These are phyloP conservation scores for Vimba vimba DNA, from an alignment of 2,113 vertebrate genomes.

Conservation along the genomic window DNA sequence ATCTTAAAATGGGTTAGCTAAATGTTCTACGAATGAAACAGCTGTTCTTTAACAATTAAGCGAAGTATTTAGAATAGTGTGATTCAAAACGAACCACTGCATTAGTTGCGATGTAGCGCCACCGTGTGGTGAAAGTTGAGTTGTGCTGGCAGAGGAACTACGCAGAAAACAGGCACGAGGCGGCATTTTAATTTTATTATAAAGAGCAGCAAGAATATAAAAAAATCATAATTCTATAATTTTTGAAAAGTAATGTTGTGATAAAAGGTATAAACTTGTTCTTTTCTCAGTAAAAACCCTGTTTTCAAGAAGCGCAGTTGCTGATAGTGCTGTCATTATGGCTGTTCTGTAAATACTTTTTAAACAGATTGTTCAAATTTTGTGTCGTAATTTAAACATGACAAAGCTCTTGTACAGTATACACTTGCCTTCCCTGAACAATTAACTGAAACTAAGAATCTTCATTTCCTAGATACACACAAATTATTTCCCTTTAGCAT, in stretches of 20 bases:
- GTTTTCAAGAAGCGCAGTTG: background rate
- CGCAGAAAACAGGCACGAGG: background rate
- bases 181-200: conserved; percentile 21
- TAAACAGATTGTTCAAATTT: background rate
- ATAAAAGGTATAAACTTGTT: background rate
- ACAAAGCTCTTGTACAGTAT: background rate
- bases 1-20: too few species aligned
- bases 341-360: background rate
- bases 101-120: background rate
- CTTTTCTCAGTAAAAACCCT: background rate
- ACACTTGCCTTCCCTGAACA: conserved; percentile 10
- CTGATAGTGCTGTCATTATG: background rate
- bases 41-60: background rate
- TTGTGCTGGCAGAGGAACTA: background rate
- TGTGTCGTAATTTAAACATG: background rate
- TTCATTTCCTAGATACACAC: background rate
- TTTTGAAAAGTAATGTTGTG: background rate
- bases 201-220: conserved; percentile 1
- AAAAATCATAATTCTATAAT: background rate
- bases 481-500: background rate
- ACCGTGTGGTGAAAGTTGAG: background rate
- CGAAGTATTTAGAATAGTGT: background rate
- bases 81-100: background rate
- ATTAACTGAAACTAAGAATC: background rate
- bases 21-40: too few species aligned